A percentile compares a stretch with the other conserved stretches of the same genome.
phyloP scores from a whole-genome alignment of 2,888 invertebrate species.

The Acronicta alni region DNA sequence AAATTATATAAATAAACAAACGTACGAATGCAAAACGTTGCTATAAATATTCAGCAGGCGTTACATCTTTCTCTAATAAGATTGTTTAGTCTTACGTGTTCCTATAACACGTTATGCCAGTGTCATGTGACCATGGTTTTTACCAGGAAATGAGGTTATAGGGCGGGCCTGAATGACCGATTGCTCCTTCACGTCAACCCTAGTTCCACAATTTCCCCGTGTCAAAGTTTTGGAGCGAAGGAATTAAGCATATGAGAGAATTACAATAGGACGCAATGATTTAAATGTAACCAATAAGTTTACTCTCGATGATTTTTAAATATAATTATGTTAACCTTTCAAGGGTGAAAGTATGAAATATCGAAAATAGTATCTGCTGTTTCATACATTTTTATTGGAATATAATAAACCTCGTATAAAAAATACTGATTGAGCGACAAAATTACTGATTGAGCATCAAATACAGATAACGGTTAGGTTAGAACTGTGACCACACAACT shows the following conservation, averaged over 20 bases:
- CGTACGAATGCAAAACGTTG: slow-evolving; percentile 23
- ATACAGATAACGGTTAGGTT: too few species aligned
- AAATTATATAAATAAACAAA: not conserved
- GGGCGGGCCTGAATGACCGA: slow-evolving; percentile 37
- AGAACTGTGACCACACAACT: too few species aligned
- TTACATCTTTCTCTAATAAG: not conserved
- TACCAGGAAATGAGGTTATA: slow-evolving; percentile 31
- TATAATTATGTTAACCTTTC: too few species aligned
- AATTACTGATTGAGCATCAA: too few species aligned
- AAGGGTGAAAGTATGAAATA: too few species aligned
- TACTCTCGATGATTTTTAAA: too few species aligned
- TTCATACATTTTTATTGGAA: too few species aligned
- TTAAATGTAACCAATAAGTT: too few species aligned
- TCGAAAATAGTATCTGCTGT: too few species aligned
- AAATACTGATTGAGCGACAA: too few species aligned
- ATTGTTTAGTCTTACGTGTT: not conserved
- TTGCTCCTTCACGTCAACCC: slow-evolving; percentile 38
- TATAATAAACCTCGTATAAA: too few species aligned
- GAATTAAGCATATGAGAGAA: slow-evolving; percentile 17
- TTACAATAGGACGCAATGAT: slow-evolving; percentile 13
- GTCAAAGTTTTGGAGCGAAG: slow-evolving; percentile 43
- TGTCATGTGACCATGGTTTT: slow-evolving; percentile 17
- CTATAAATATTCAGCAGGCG: slow-evolving; percentile 46
- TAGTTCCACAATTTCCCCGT: slow-evolving; percentile 48
- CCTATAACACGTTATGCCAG: not conserved